Evolutionary conservation across 1,140 invertebrate species (phyloP).

Genomic region (Conus ventricosus): DNA sequence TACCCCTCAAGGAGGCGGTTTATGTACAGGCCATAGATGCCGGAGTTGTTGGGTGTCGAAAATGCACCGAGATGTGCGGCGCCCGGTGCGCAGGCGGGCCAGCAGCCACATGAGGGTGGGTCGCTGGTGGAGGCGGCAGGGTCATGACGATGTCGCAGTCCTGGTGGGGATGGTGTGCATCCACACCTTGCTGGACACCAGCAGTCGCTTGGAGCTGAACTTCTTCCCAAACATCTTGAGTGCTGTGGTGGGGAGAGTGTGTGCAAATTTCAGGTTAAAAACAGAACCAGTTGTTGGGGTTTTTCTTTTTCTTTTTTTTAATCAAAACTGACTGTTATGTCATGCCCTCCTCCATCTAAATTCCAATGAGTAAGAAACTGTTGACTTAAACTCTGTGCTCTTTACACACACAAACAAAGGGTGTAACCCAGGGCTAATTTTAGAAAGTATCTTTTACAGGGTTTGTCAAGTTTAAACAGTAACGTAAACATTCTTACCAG

Average conservation of each 20-base stretch:
- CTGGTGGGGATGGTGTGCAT: slow-evolving; percentile 74
- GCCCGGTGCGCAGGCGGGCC: slow-evolving; percentile 82
- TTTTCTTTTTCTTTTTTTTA: no score
- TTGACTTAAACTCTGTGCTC: no score
- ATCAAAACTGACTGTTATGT: no score
- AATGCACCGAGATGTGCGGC: slow-evolving; percentile 85
- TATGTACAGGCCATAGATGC: slow-evolving; percentile 93
- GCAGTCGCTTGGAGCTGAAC: slow-evolving; percentile 64
- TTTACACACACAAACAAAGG: no score
- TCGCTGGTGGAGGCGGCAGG: slow-evolving; percentile 87
- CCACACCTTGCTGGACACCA: slow-evolving; percentile 68
- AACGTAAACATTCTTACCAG: no score
- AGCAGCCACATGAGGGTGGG: slow-evolving; percentile 90
- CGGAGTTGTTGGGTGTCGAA: slow-evolving; percentile 87
- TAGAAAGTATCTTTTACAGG: no score
- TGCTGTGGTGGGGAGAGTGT: slow-evolving; percentile 36
- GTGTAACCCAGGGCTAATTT: no score
- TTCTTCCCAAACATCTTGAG: slow-evolving; percentile 62
- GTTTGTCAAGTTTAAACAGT: no score
- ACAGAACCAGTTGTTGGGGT: no score
- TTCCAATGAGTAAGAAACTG: no score
- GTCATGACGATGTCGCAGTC: slow-evolving; percentile 91
- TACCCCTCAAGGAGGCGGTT: slow-evolving; percentile 82
- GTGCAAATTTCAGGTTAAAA: no score
- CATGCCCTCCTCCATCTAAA: no score